Base-by-base conservation (phyloP, 2,113 vertebrate species). In the Genyomyrus donnyi region DNA sequence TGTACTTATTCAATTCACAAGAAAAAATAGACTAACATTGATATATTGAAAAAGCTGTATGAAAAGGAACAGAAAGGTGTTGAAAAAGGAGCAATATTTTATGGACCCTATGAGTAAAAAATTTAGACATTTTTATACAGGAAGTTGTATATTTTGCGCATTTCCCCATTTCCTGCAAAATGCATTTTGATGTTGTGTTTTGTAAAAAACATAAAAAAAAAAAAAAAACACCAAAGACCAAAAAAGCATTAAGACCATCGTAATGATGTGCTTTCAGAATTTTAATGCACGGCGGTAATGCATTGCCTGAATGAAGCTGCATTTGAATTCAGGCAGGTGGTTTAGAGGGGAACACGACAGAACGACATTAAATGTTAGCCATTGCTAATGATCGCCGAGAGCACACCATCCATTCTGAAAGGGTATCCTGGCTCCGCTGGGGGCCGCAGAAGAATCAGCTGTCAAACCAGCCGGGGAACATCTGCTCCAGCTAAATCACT, bases 401-500 rank as follows among this genome's bases (percentile, higher is more conserved):
- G 70, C 49, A 45, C 74, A 56, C n/a, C 21, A 39, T 35, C 74
- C 70, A 83, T 83, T 50, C 50, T 39, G n/a, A 89, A 53, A 70
- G 21, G 24, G 46, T 6, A 50, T 50, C 48, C 1, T 9, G 3
- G 50, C 52, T 85, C 80, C 39, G 8, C 50, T n/a, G 39, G 50
- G 77, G 27, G 9, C 39, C 3, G 13, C 4, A 84, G 53, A 66
- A 46, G 39, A 21, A 90, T 49, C 21, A 35, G 11, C 80, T 85
- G 89, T 85, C 89, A 85, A 24, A 62, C 52, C 89, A 46, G 89
- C 10, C 39, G 1, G 35, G 52, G n/a, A 85, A 85, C 80, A 85
- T 62, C 80, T 88, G 74, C 50, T 90, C 89, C 89, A n/a, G 15
- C 66, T 80, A 58, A 87, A 83, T 90, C 90, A 88, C 49, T 27